Percentiles rank a stretch among this genome's conserved stretches.
phyloP scores from a whole-genome alignment of 2,888 invertebrate species.

The Drosophila melanosoma region DNA sequence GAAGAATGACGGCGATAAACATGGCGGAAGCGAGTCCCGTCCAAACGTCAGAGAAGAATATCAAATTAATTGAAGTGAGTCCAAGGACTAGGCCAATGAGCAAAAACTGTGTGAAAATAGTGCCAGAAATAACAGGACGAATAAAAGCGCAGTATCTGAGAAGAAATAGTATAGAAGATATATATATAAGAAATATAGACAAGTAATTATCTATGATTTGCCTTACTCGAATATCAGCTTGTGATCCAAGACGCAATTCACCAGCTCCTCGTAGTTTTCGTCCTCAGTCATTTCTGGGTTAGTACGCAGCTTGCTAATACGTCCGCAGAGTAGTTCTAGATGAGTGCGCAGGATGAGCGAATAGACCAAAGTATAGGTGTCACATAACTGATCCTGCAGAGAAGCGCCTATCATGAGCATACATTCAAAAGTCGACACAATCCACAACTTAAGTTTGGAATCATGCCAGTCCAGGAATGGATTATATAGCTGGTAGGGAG shows the following conservation, averaged over 20 bases:
- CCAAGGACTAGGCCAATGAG: conserved; percentile 67
- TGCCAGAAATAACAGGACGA: conserved; percentile 70
- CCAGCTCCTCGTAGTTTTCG: conserved; percentile 66
- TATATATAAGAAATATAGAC: too few relatives aligned
- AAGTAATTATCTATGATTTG: background rate
- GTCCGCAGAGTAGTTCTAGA: conserved; percentile 59
- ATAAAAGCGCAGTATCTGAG: conserved; percentile 60
- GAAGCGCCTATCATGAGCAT: conserved; percentile 58
- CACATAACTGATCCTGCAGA: conserved; percentile 68
- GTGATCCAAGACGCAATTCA: conserved; percentile 73
- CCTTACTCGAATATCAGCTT: conserved; percentile 70
- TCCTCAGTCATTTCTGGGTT: conserved; percentile 36
- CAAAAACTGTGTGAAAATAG: conserved; percentile 74
- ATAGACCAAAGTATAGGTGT: conserved; percentile 66
- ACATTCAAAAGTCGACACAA: conserved; percentile 64
- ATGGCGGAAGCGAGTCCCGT: conserved; percentile 61
- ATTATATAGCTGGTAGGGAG: conserved; percentile 74
- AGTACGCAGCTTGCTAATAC: conserved; percentile 56
- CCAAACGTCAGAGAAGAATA: conserved; percentile 62
- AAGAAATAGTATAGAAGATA: too few relatives aligned
- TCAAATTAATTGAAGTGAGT: conserved; percentile 65
- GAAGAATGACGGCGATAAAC: conserved; percentile 55
- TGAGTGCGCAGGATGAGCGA: conserved; percentile 66
- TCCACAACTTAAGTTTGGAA: conserved; percentile 39
- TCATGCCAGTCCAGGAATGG: conserved; percentile 72